Percentiles rank a stretch among this genome's conserved stretches.
These are phyloP conservation scores for Diplodus sargus DNA, from an alignment of 2,797 vertebrate genomes.

Conservation along the genomic window DNA sequence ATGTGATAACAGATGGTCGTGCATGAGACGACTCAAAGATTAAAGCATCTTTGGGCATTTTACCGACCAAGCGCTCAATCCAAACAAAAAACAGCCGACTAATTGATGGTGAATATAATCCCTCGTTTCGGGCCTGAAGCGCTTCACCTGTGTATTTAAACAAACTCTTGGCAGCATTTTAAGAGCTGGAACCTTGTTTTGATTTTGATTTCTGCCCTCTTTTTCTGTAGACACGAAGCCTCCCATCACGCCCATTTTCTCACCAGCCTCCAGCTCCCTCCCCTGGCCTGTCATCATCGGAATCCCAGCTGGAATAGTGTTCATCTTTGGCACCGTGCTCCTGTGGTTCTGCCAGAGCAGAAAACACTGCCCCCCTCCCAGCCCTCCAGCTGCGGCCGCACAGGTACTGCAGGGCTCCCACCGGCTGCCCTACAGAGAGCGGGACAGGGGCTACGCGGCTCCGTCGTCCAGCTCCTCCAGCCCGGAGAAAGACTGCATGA, in stretches of 20 bases:
- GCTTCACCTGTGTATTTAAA: constrained; percentile 22
- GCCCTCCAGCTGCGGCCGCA: constrained; percentile 60
- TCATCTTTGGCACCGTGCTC: constrained; percentile 95
- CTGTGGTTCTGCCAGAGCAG: constrained; percentile 98
- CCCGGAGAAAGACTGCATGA: constrained; percentile 92
- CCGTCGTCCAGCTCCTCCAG: constrained; percentile 72
- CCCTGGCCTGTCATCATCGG: constrained; percentile 99
- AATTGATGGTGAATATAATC: background rate
- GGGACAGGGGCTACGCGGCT: constrained; percentile 64
- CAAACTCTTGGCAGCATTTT: background rate
- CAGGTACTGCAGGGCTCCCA: constrained; percentile 80
- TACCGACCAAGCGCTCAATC: background rate
- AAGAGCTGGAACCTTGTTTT: constrained; percentile 21
- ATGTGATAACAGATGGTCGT: background rate
- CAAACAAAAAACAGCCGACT: background rate
- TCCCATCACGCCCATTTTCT: constrained; percentile 86
- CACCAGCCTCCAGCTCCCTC: constrained; percentile 87
- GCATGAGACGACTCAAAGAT: background rate
- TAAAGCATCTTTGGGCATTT: constrained; percentile 6
- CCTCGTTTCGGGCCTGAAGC: background rate
- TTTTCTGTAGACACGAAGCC: constrained; percentile 90
- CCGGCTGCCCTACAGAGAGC: constrained; percentile 75
- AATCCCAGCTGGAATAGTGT: constrained; percentile 94
- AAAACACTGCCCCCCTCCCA: constrained; percentile 89
- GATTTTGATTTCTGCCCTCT: constrained; percentile 7